A percentile compares a stretch with the other conserved stretches of the same genome.
phyloP scores from a whole-genome alignment of 2,797 vertebrate species.

The Melanotaenia nigrans region DNA sequence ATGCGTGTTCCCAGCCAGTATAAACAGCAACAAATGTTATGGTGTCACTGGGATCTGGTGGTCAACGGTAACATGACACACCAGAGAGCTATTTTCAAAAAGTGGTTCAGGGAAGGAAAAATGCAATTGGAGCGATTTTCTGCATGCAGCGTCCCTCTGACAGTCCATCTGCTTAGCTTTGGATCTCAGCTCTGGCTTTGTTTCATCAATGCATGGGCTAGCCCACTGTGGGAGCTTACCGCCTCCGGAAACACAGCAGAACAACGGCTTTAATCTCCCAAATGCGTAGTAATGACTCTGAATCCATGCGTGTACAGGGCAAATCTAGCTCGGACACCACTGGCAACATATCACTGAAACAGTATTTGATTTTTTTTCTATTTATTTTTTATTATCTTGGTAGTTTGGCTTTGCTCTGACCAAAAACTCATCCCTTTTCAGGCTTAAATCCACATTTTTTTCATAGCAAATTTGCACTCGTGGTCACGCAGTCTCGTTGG shows the following conservation, averaged over 20 bases:
- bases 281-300: conserved; percentile 62
- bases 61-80: conserved; percentile 50
- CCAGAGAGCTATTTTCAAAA: conserved; percentile 53
- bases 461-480: conserved; percentile 54
- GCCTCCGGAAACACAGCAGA: conserved; percentile 41
- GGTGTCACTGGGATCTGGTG: conserved; percentile 55
- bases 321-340: conserved; percentile 51
- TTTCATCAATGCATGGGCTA: conserved; percentile 32
- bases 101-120: conserved; percentile 29
- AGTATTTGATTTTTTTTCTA: conserved; percentile 1
- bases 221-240: conserved; percentile 30
- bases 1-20: conserved; percentile 43
- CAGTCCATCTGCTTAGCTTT: conserved; percentile 46
- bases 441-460: conserved; percentile 69
- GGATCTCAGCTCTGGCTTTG: conserved; percentile 42
- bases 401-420: conserved; percentile 14
- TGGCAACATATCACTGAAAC: conserved; percentile 23
- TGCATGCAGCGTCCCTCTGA: conserved; percentile 48
- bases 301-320: conserved; percentile 50
- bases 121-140: conserved; percentile 45
- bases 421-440: conserved; percentile 10
- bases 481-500: conserved; percentile 47
- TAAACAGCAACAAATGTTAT: conserved; percentile 61
- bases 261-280: conserved; percentile 55
- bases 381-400: conserved; percentile 30